These are phyloP conservation scores for Physella acuta DNA, from an alignment of 1,140 invertebrate genomes.

Conservation along the genomic window DNA sequence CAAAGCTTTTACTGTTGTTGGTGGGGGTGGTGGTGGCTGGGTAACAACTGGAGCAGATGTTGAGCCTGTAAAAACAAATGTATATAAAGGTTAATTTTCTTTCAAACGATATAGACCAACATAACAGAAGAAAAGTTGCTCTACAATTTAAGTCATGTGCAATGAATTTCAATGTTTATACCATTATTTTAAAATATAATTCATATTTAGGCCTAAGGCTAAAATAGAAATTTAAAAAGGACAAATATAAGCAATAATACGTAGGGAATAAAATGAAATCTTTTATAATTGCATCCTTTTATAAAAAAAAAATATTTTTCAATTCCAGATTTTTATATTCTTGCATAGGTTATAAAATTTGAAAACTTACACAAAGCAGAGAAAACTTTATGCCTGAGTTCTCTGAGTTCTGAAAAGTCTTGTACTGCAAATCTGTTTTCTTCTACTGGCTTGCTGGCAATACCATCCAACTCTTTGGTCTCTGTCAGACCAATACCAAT, in stretches of 20 bases:
- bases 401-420: constrained; percentile 38
- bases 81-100: too few species aligned
- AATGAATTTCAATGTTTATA: too few species aligned
- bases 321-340: not conserved
- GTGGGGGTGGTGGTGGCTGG: not conserved
- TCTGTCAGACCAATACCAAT: constrained; percentile 46
- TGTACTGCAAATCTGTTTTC: constrained; percentile 39
- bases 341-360: not conserved
- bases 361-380: constrained; percentile 30
- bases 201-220: too few species aligned
- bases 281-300: too few species aligned
- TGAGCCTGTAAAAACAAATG: not conserved
- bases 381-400: constrained; percentile 26
- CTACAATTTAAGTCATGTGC: too few species aligned
- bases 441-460: constrained; percentile 15
- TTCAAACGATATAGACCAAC: too few species aligned
- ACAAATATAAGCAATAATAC: too few species aligned
- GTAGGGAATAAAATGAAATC: too few species aligned
- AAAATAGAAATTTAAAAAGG: too few species aligned
- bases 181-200: too few species aligned
- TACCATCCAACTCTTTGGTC: constrained; percentile 31
- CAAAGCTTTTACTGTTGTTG: too few species aligned
- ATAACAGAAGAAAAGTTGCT: too few species aligned
- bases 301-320: not conserved
- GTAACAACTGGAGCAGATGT: not conserved